Evolutionary conservation across 2,113 vertebrate genomes (phyloP), one percentile per base, ranked within the genome.

Genomic region (Notiomystis cincta): DNA sequence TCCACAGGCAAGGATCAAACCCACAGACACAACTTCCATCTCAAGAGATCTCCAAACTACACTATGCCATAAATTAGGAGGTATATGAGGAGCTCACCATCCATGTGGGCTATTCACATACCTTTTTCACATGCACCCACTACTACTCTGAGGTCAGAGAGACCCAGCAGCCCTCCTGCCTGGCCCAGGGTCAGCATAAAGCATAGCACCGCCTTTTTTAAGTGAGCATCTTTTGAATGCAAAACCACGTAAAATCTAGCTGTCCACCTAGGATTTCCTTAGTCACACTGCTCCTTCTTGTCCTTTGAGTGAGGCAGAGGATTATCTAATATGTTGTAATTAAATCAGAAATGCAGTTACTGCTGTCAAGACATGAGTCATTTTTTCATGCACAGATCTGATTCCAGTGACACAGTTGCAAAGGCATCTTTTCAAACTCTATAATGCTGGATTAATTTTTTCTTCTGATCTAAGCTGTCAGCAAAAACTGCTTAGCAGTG

Each of bases 381-480:
- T 60, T 67, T 92, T 91, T 83, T 86, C 77, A 75, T 7, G 61
- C 67, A 13, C 45, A 48, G 65, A 86, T 89, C 67, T 22, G 76
- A 83, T 81, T 76, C 88, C 72, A 92, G 79, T 6, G 44, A 78
- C 84, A 79, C 61, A 86, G 56, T 93, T 86, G 79, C 76, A 88
- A 90, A 93, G 48, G 65, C 80, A 71, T 86, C 60, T 81, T 95
- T 94, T 88, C 58, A 95, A 90, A 83, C 79, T 80, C 58, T 80
- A 11, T 80, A 85, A 73, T 0, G 5, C 44, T 47, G 72, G 73
- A 87, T 67, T 77, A 30, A 14, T 44, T 82, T 95, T 87, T 90
- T 42, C 48, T 84, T 87, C 88, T 48, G 56, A 83, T 76, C 81
- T 80, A 60, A 91, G 79, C 33, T 91, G 95, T 93, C 95, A 96